phyloP scores from a whole-genome alignment of 2,113 vertebrate species.

The Cricetomys ansorgei region DNA sequence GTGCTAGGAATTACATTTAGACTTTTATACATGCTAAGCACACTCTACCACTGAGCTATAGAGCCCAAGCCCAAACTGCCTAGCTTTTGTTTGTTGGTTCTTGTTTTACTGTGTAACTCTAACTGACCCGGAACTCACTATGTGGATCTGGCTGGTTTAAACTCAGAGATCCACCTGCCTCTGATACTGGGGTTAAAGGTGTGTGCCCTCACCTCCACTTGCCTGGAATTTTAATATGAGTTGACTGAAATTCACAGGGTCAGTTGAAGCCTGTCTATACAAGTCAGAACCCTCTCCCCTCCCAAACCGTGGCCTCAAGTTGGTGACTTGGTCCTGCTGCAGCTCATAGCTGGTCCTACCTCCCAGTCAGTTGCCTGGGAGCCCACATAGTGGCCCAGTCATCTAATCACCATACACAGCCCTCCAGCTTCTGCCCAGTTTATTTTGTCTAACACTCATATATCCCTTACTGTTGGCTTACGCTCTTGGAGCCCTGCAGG shows the following conservation, averaged over 20 bases:
- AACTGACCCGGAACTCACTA: not conserved
- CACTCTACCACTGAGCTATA: not conserved
- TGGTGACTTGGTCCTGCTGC: not conserved
- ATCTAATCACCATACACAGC: fast-evolving
- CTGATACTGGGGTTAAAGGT: not conserved
- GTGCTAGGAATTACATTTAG: not conserved
- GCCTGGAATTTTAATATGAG: not conserved
- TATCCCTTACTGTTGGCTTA: not conserved
- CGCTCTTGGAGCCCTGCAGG: not conserved
- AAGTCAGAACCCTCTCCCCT: not conserved
- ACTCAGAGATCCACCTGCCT: not conserved
- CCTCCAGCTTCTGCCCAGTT: not conserved
- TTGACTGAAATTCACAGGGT: not conserved
- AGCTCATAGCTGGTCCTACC: not conserved
- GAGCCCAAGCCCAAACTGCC: not conserved
- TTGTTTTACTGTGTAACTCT: not conserved
- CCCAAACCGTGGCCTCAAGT: not conserved
- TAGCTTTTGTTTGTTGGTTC: not conserved
- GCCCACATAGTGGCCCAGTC: fast-evolving
- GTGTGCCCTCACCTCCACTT: not conserved
- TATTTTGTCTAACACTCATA: not conserved
- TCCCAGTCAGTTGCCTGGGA: not conserved
- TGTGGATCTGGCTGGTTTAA: not conserved
- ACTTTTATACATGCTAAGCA: not conserved
- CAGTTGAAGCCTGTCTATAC: not conserved